These are phyloP conservation scores for Crotalus helleri DNA, from an alignment of 2,113 vertebrate genomes.

Conservation along the genomic window DNA sequence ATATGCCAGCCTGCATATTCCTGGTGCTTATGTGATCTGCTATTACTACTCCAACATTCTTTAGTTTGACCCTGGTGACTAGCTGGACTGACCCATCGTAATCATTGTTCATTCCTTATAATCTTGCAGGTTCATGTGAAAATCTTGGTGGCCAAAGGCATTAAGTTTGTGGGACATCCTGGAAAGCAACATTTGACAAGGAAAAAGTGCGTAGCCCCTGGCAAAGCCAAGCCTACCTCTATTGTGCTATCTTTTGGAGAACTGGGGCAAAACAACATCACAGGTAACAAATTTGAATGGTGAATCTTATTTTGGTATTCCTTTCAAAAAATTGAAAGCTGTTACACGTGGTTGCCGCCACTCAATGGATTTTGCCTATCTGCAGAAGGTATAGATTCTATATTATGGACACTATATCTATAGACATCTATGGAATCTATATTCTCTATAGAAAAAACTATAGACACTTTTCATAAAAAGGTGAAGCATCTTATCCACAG, in stretches of 20 bases:
- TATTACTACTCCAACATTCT: not conserved
- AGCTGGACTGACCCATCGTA: not conserved
- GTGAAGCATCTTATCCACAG: not conserved
- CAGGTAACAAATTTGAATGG: constrained; percentile 64
- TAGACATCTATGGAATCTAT: not conserved
- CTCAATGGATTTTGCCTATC: not conserved
- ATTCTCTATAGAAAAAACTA: not conserved
- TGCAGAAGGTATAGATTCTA: not conserved
- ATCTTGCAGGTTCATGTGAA: constrained; percentile 83
- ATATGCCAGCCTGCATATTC: too few relatives aligned
- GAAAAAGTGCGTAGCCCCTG: constrained; percentile 82
- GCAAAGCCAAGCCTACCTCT: constrained; percentile 83
- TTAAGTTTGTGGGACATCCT: constrained; percentile 87
- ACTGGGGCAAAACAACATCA: constrained; percentile 83
- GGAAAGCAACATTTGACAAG: constrained; percentile 86
- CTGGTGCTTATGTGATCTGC: not conserved
- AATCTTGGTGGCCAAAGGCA: constrained; percentile 84
- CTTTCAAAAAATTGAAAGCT: not conserved
- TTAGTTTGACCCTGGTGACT: not conserved
- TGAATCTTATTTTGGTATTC: not conserved
- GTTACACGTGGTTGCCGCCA: not conserved
- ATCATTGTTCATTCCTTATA: not conserved
- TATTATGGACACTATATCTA: not conserved
- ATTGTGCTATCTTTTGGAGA: constrained; percentile 84
- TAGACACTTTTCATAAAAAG: not conserved